These are phyloP conservation scores for Pentalonia nigronervosa DNA, from an alignment of 1,140 invertebrate genomes.

Conservation along the genomic window DNA sequence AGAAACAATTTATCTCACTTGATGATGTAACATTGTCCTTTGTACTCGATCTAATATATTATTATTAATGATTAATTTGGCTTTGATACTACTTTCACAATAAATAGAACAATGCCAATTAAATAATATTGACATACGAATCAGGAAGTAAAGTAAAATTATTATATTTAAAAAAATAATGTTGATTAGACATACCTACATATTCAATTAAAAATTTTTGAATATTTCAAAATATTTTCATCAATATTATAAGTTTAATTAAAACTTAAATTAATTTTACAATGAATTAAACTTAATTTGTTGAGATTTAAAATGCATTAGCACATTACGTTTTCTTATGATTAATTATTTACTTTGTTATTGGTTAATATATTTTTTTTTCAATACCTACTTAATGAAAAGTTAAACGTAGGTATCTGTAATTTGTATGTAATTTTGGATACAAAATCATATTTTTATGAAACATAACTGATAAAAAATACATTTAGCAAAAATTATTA, in stretches of 20 bases:
- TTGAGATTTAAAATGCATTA: neutral
- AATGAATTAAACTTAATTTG: neutral
- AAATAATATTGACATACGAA: neutral
- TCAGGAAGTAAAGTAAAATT: conserved; percentile 24
- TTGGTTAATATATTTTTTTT: neutral
- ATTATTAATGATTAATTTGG: neutral
- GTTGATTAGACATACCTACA: neutral
- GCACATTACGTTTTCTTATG: neutral
- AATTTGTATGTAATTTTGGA: neutral
- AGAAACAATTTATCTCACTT: neutral
- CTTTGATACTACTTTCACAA: neutral
- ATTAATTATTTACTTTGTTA: neutral
- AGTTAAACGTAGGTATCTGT: neutral
- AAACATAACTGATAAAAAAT: neutral
- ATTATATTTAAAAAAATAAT: neutral
- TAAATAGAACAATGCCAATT: conserved; percentile 46
- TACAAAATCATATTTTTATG: neutral
- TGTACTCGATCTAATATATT: neutral
- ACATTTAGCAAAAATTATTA: neutral
- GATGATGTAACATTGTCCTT: neutral
- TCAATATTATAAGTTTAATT: neutral
- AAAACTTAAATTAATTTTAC: neutral
- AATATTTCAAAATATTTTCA: neutral
- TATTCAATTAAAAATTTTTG: no score
- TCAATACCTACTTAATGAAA: neutral